phyloP scores from a whole-genome alignment of 2,113 vertebrate species.

The Toxotes jaculatrix region DNA sequence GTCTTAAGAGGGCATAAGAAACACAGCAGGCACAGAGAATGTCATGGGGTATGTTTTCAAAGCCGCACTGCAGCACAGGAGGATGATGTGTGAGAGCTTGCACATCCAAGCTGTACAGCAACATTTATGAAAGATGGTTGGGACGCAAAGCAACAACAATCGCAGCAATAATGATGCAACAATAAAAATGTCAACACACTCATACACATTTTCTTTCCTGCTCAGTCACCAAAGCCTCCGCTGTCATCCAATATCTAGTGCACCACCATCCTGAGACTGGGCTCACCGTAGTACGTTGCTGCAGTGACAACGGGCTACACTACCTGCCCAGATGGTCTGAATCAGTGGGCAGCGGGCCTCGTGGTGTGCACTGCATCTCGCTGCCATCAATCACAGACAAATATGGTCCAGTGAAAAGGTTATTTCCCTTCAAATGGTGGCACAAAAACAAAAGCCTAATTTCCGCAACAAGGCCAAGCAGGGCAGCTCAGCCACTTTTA shows the following conservation, averaged over 20 bases:
- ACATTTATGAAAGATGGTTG: constrained; percentile 17
- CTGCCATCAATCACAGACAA: constrained; percentile 65
- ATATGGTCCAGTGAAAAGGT: constrained; percentile 50
- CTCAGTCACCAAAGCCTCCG: neutral
- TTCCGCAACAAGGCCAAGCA: constrained; percentile 14
- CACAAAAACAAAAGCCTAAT: constrained; percentile 29
- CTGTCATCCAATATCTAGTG: neutral
- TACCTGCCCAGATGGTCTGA: constrained; percentile 71
- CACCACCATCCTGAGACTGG: neutral
- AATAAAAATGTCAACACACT: constrained; percentile 23
- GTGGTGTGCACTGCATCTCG: neutral
- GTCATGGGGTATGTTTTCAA: constrained; percentile 30
- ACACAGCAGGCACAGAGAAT: constrained; percentile 12
- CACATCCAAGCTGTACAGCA: constrained; percentile 2
- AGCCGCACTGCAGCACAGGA: constrained; percentile 10
- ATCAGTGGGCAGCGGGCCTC: constrained; percentile 35
- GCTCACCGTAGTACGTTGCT: neutral
- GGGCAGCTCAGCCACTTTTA: constrained; percentile 7
- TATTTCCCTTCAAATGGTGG: constrained; percentile 42
- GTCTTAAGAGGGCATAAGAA: constrained; percentile 47
- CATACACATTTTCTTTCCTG: constrained; percentile 5
- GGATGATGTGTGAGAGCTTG: neutral
- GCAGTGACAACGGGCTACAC: constrained; percentile 16
- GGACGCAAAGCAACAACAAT: neutral
- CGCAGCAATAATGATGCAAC: constrained; percentile 1